A percentile compares a stretch with the other conserved stretches of the same genome.
Conservation (phyloP, 2,113 vertebrate species). For the Hucho hucho region DNA sequence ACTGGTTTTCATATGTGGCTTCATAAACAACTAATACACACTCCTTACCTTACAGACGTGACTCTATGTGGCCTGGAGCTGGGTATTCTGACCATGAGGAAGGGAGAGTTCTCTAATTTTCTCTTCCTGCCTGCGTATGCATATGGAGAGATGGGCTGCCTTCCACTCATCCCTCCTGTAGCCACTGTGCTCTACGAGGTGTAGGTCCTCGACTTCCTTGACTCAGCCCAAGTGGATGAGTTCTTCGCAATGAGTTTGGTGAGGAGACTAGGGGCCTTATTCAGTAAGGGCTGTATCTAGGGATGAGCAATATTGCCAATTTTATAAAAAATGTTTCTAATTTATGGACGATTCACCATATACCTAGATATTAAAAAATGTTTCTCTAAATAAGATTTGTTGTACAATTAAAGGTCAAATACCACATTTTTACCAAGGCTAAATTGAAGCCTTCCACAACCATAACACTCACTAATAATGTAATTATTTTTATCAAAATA, state of each 20-base stretch:
- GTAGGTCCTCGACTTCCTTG: constrained; percentile 85
- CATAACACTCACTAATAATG: too few relatives aligned
- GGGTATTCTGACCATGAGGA: constrained; percentile 85
- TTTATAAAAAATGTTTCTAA: too few relatives aligned
- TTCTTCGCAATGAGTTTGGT: constrained; percentile 79
- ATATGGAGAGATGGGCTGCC: constrained; percentile 84
- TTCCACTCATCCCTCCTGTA: constrained; percentile 80
- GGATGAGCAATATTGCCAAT: background rate
- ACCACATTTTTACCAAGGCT: too few relatives aligned
- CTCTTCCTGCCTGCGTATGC: constrained; percentile 82
- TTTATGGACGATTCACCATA: too few relatives aligned
- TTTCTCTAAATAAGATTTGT: too few relatives aligned
- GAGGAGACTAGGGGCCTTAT: constrained; percentile 41
- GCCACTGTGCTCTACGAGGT: constrained; percentile 84
- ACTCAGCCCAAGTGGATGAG: constrained; percentile 78
- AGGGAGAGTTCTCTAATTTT: constrained; percentile 84
- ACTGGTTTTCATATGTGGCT: background rate
- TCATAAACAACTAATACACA: too few relatives aligned
- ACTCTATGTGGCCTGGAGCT: constrained; percentile 85
- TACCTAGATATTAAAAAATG: too few relatives aligned
- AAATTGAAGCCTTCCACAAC: too few relatives aligned
- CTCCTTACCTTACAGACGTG: constrained; percentile 77
- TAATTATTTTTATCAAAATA: too few relatives aligned
- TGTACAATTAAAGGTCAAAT: too few relatives aligned
- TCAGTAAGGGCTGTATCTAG: background rate